Evolutionary conservation across 2,113 vertebrate species (phyloP), one percentile per base, ranked within the genome.

Genomic region (Neopipo cinnamomea): DNA sequence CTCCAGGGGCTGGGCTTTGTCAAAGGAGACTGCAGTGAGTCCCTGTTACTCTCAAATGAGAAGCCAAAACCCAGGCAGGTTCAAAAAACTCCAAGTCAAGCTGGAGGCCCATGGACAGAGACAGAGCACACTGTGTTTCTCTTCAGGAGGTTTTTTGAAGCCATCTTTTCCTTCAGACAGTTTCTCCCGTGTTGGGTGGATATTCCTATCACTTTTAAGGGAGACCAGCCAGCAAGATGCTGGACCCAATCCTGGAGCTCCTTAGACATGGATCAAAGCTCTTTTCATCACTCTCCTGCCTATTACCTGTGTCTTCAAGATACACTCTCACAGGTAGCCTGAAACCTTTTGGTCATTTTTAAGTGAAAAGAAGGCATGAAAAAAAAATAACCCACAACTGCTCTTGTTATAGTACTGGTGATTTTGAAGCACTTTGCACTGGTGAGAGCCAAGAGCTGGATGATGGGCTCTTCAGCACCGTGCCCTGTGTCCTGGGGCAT

Each of bases 81-180:
- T 42, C 52, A 55, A 65, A 87, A 92, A 39, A 15, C 23, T 52
- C 14, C 50, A 21, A 61, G 10, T 63, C 0, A 6, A 41, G 17
- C 13, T 61, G 28, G 24, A 49, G 68, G 31, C 35, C 47, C 74
- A 88, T 6, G 37, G 41, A 24, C 56, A 72, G 65, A 79, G 35
- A 37, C 44, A 63, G 25, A 31, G 13, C 0, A 0, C 0, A 0
- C 5, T 41, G 11, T 55, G 24, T 9, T 78, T 42, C 42, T 33
- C 52, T 47, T 41, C 2, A 23, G 37, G 30, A 61, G 35, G 1
- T 49, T 68, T 93, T 46, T 12, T 24, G 12, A 68, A 76, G 21
- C 19, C 50, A 25, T 3, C 7, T 63, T 37, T 89, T 28, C 46
- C 67, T 83, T 58, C 0, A 2, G 25, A 11, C 19, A 44, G 23